phyloP scores from a whole-genome alignment of 2,888 invertebrate genomes.

The Pardosa pseudoannulata region DNA sequence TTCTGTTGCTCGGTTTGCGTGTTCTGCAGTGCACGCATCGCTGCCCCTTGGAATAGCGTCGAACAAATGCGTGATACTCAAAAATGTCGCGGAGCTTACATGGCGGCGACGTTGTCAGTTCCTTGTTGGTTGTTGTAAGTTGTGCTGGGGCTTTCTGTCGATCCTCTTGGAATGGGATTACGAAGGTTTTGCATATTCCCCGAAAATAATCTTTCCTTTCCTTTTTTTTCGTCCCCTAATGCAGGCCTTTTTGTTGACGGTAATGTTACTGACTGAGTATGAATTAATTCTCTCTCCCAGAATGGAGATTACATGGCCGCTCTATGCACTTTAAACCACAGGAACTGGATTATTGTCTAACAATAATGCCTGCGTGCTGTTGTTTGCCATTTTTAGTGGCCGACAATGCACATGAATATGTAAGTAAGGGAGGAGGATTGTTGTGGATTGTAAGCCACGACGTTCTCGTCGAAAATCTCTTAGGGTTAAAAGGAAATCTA shows the following conservation, averaged over 20 bases:
- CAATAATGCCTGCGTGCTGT: not conserved
- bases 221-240: no score
- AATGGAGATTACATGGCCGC: slow-evolving; percentile 60
- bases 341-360: slow-evolving; percentile 46
- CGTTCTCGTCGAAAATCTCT: no score
- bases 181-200: slow-evolving; percentile 19
- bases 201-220: slow-evolving; percentile 27
- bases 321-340: slow-evolving; percentile 35
- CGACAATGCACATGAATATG: not conserved
- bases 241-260: slow-evolving; percentile 32
- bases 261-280: not conserved
- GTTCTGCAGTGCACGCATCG: slow-evolving; percentile 34
- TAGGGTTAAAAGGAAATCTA: no score
- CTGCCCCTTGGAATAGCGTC: slow-evolving; percentile 34
- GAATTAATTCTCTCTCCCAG: slow-evolving; percentile 12
- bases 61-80: slow-evolving; percentile 41
- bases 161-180: slow-evolving; percentile 45
- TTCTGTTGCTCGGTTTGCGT: slow-evolving; percentile 62
- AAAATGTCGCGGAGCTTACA: slow-evolving; percentile 30
- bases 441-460: no score
- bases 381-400: not conserved
- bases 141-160: not conserved
- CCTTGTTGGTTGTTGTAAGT: slow-evolving; percentile 19
- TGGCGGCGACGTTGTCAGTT: slow-evolving; percentile 21
- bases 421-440: not conserved